phyloP scores from a whole-genome alignment of 2,888 invertebrate genomes.

The Netelia melanura region DNA sequence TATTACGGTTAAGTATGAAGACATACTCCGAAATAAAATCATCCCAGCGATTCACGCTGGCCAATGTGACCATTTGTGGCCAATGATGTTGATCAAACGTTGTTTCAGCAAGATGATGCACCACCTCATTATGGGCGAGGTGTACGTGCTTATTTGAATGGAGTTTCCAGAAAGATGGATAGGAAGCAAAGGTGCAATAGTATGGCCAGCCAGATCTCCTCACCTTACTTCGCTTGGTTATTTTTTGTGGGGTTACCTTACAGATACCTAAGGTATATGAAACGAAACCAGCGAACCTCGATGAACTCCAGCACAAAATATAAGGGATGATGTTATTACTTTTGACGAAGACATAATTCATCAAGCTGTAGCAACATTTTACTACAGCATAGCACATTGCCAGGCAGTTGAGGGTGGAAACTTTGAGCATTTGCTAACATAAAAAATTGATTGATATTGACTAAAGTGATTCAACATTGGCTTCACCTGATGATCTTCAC shows the following conservation, averaged over 20 bases:
- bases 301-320: conserved; percentile 20
- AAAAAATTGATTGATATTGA: neutral
- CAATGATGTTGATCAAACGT: neutral
- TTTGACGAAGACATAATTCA: conserved; percentile 3
- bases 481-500: too few relatives aligned
- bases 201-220: neutral
- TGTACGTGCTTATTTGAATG: neutral
- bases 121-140: neutral
- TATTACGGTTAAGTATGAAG: neutral
- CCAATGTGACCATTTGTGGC: neutral
- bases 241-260: conserved; percentile 16
- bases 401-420: neutral
- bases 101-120: neutral
- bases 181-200: neutral
- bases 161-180: neutral
- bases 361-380: neutral
- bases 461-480: too few relatives aligned
- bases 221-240: neutral
- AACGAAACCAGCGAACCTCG: conserved; percentile 30
- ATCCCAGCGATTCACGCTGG: neutral
- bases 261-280: neutral
- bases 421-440: conserved; percentile 22
- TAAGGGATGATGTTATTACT: neutral
- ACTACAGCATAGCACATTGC: conserved; percentile 13
- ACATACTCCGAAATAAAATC: neutral